Percentiles rank a stretch among this genome's conserved stretches.
Conservation (phyloP, 2,888 invertebrate species). For the Lampropteryx suffumata region DNA sequence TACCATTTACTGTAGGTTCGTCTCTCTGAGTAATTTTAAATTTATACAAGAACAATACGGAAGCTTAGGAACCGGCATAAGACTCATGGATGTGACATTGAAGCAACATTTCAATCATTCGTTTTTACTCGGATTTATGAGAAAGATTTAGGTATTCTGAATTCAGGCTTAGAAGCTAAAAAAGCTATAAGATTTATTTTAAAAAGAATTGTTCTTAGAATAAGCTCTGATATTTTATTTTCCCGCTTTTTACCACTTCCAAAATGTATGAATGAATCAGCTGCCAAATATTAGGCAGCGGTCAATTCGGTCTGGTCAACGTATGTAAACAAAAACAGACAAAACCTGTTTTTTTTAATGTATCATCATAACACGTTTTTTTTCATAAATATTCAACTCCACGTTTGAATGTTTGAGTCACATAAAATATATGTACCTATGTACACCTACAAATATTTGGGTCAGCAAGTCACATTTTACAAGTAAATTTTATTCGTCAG, state of each 20-base stretch:
- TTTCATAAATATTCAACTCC: conserved; percentile 19
- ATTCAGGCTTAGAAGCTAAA: too few relatives aligned
- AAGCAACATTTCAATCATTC: background rate
- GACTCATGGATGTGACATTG: conserved; percentile 9
- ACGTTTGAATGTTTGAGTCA: conserved; percentile 18
- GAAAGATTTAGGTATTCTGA: background rate
- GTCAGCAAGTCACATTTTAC: conserved; percentile 9
- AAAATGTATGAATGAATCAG: too few relatives aligned
- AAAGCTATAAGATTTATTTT: too few relatives aligned
- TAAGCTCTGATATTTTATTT: too few relatives aligned
- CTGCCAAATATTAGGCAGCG: too few relatives aligned
- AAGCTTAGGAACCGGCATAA: conserved; percentile 4
- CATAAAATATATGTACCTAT: too few relatives aligned
- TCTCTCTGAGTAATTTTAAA: conserved; percentile 29
- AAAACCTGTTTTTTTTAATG: too few relatives aligned
- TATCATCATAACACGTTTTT: too few relatives aligned
- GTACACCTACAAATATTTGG: conserved; percentile 16
- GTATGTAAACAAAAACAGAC: too few relatives aligned
- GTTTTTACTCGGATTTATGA: background rate
- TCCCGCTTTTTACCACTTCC: too few relatives aligned
- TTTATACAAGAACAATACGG: conserved; percentile 27
- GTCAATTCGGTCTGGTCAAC: too few relatives aligned
- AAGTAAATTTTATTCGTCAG: background rate
- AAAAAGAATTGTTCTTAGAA: too few relatives aligned
- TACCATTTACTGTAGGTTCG: conserved; percentile 16